Percentiles rank a stretch among this genome's conserved stretches.
These are phyloP conservation scores for Salvelinus fontinalis DNA, from an alignment of 2,113 vertebrate species.

Conservation along the genomic window DNA sequence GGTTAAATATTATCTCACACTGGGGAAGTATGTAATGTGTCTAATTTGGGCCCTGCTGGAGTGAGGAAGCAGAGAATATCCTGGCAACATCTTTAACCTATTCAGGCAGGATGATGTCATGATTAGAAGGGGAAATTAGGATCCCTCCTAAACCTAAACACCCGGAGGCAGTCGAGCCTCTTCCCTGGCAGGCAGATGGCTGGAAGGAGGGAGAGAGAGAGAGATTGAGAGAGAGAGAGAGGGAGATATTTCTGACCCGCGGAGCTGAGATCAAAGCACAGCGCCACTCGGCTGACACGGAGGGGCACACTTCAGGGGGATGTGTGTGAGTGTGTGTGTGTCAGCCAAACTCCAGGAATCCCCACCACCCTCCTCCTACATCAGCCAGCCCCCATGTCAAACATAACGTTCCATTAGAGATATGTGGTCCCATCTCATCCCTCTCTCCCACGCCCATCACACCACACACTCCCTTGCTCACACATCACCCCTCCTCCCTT, in stretches of 20 bases:
- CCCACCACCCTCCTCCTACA: slow-evolving; percentile 23
- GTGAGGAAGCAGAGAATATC: slow-evolving; percentile 71
- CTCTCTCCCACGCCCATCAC: slow-evolving; percentile 24
- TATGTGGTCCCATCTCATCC: slow-evolving; percentile 17
- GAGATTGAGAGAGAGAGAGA: slow-evolving; percentile 35
- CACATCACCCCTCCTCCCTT: slow-evolving; percentile 17
- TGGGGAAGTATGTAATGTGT: slow-evolving; percentile 64
- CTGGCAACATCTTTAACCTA: slow-evolving; percentile 84
- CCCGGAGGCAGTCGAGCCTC: slow-evolving; percentile 67
- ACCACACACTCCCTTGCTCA: background rate
- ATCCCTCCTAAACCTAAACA: slow-evolving; percentile 80
- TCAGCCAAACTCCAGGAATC: slow-evolving; percentile 10
- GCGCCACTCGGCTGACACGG: slow-evolving; percentile 66
- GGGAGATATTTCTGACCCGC: slow-evolving; percentile 34
- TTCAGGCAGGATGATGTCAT: slow-evolving; percentile 83
- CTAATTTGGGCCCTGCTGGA: slow-evolving; percentile 68
- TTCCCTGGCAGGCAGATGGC: slow-evolving; percentile 35
- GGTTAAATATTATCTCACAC: slow-evolving; percentile 41
- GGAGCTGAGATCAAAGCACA: slow-evolving; percentile 77
- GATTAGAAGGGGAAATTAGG: slow-evolving; percentile 83
- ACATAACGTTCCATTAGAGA: slow-evolving; percentile 41
- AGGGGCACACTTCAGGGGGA: slow-evolving; percentile 51
- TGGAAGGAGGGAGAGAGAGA: slow-evolving; percentile 42
- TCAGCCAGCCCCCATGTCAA: slow-evolving; percentile 45
- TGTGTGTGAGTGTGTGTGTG: slow-evolving; percentile 19